Evolutionary conservation across 2,113 vertebrate species (phyloP).

Genomic region (Spheniscus mendiculus): DNA sequence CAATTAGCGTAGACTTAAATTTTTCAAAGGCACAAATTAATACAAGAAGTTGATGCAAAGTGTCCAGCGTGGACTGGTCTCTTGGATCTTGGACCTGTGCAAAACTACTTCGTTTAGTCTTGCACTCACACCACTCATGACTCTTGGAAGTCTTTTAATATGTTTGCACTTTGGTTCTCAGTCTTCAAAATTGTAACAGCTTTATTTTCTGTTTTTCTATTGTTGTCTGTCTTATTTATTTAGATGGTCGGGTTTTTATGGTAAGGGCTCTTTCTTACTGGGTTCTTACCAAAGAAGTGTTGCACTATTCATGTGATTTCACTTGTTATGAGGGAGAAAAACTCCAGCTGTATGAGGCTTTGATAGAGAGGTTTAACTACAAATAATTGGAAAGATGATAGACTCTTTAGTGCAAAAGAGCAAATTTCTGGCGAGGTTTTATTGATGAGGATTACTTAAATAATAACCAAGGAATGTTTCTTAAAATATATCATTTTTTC

Average conservation of each 20-base stretch:
- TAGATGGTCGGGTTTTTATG: neutral
- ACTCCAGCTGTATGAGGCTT: neutral
- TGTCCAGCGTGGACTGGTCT: neutral
- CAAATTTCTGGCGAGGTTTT: neutral
- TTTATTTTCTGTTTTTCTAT: neutral
- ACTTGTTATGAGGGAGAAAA: neutral
- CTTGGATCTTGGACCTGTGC: neutral
- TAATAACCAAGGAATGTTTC: neutral
- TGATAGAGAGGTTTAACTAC: neutral
- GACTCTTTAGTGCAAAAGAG: neutral
- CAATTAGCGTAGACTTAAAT: neutral
- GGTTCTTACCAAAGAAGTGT: neutral
- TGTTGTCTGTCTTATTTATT: neutral
- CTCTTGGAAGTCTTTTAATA: neutral
- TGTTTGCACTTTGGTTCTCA: neutral
- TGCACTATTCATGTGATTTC: neutral
- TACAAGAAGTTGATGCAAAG: neutral
- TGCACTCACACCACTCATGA: neutral
- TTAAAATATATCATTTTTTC: conserved; percentile 48
- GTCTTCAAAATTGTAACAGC: neutral
- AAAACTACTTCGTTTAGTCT: neutral
- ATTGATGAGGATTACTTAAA: neutral
- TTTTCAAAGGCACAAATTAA: neutral
- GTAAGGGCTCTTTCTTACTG: neutral
- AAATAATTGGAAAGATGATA: neutral